A percentile compares a stretch with the other conserved stretches of the same genome.
These are phyloP conservation scores for Sipha maydis DNA, from an alignment of 2,888 invertebrate species.

Conservation along the genomic window DNA sequence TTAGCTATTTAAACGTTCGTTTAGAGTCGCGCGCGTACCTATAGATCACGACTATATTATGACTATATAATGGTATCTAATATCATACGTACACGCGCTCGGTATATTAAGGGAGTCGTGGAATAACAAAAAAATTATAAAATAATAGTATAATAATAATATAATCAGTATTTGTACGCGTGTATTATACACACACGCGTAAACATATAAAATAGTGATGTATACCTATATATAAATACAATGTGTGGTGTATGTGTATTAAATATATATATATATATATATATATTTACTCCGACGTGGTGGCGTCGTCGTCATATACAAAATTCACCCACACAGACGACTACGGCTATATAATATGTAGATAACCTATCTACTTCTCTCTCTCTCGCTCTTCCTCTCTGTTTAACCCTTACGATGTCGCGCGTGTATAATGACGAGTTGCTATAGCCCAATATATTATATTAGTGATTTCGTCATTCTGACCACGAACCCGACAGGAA, in stretches of 20 bases:
- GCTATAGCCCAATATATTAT: not conserved
- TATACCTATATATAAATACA: not conserved
- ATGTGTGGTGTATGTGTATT: no score
- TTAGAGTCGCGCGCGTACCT: not conserved
- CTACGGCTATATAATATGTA: not conserved
- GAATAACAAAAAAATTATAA: constrained; percentile 7
- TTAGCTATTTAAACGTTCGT: constrained; percentile 47
- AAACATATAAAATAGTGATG: not conserved
- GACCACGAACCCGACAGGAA: constrained; percentile 63
- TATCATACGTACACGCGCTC: not conserved
- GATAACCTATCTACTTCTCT: not conserved
- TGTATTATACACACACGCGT: not conserved
- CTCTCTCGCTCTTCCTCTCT: not conserved
- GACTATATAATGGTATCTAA: not conserved
- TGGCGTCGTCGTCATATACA: not conserved
- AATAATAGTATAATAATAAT: constrained; percentile 21
- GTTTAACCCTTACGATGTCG: constrained; percentile 18
- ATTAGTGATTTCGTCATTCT: constrained; percentile 57
- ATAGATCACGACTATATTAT: constrained; percentile 21
- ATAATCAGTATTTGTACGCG: constrained; percentile 10
- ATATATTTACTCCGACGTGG: not conserved
- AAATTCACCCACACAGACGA: not conserved
- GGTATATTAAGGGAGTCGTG: constrained; percentile 43
- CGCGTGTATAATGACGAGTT: no score
- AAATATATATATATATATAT: not conserved